Conservation (phyloP, 2,113 vertebrate species). For the Mola mola region DNA sequence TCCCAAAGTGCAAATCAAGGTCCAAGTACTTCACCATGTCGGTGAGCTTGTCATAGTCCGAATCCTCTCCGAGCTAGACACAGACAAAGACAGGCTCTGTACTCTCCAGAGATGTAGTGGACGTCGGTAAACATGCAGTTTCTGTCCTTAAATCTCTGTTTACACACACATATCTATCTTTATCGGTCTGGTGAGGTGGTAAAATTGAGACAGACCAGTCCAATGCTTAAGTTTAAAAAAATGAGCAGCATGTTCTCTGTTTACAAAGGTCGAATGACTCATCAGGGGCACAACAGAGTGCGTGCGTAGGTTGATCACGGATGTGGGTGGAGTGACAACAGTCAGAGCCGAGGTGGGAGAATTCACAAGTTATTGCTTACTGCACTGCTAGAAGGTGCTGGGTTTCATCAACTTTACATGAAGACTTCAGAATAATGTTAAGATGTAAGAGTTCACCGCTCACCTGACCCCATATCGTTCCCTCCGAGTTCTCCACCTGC, state of each 20-base stretch:
- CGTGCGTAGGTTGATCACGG: constrained; percentile 35
- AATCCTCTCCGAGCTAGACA: constrained; percentile 89
- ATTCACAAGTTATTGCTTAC: constrained; percentile 35
- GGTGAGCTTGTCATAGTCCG: constrained; percentile 95
- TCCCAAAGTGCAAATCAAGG: constrained; percentile 96
- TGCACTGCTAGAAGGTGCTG: not conserved
- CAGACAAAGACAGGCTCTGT: constrained; percentile 28
- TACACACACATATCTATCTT: not conserved
- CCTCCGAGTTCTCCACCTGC: constrained; percentile 98
- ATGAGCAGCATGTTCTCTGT: constrained; percentile 10
- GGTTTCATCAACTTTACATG: not conserved
- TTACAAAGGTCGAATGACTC: constrained; percentile 55
- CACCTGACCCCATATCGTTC: constrained; percentile 99
- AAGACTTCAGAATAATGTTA: not conserved
- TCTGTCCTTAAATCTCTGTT: too few relatives aligned
- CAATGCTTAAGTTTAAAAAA: not conserved
- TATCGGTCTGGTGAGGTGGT: not conserved
- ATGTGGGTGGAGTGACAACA: constrained; percentile 50
- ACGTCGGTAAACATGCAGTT: too few relatives aligned
- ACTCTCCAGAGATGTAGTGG: too few relatives aligned
- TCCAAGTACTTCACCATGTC: constrained; percentile 99
- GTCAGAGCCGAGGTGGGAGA: constrained; percentile 46
- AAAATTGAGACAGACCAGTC: not conserved
- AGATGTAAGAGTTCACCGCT: constrained; percentile 7
- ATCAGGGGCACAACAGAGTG: constrained; percentile 33